Evolutionary conservation across 2,113 vertebrate genomes (phyloP).

Genomic region (Lophura nycthemera): DNA sequence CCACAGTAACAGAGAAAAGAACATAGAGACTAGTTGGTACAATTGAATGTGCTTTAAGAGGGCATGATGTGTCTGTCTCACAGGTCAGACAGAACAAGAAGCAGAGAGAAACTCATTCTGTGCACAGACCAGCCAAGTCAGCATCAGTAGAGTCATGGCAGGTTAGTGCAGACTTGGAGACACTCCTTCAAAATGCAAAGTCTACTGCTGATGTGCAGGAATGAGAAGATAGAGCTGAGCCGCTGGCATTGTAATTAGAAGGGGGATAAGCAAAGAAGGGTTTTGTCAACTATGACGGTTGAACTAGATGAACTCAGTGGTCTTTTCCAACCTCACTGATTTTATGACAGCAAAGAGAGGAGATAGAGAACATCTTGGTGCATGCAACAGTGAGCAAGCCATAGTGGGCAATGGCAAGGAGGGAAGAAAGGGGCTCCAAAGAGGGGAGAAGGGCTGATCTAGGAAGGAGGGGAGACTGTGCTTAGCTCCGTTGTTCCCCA

Average conservation of each 20-base stretch:
- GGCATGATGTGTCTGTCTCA: not conserved
- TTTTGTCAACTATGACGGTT: not conserved
- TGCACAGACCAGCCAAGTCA: not conserved
- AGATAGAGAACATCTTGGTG: not conserved
- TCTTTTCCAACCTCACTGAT: no score
- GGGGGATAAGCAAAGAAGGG: not conserved
- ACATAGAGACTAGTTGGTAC: not conserved
- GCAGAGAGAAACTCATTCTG: not conserved
- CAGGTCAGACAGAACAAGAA: not conserved
- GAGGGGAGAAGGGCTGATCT: not conserved
- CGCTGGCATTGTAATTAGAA: not conserved
- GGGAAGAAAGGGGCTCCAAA: not conserved
- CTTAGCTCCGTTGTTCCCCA: not conserved
- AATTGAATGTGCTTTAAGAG: not conserved
- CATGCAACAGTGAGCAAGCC: not conserved
- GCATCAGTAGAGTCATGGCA: not conserved
- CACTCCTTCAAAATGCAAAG: not conserved
- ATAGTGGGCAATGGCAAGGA: not conserved
- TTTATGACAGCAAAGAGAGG: not conserved
- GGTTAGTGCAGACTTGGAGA: not conserved
- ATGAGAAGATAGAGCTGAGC: fast-evolving
- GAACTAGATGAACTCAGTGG: no score
- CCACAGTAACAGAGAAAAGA: not conserved
- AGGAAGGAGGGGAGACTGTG: not conserved
- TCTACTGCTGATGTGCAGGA: not conserved